A percentile compares a stretch with the other conserved stretches of the same genome.
These are phyloP conservation scores for Gadus chalcogrammus DNA, from an alignment of 2,113 vertebrate species.

Conservation along the genomic window DNA sequence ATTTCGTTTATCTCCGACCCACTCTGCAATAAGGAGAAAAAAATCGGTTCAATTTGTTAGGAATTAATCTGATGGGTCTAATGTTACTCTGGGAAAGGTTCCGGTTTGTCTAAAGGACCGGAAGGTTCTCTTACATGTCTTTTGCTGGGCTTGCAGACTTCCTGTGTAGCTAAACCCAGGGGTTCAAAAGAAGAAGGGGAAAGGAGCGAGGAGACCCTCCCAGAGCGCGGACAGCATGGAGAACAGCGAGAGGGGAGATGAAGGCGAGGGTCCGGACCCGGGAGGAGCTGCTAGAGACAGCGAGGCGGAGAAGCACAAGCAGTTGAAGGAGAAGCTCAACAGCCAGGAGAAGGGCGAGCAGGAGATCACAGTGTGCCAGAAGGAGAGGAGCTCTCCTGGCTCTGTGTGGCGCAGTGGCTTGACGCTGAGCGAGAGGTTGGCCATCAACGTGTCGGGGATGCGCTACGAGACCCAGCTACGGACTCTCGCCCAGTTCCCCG, in stretches of 20 bases:
- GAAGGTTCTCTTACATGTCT: too few species aligned
- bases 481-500: conserved; percentile 80
- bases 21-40: too few species aligned
- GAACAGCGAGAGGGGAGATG: not conserved
- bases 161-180: not conserved
- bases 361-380: conserved; percentile 54
- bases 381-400: conserved; percentile 56
- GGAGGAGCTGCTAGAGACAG: conserved; percentile 30
- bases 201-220: conserved; percentile 2
- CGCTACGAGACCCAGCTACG: conserved; percentile 82
- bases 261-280: not conserved
- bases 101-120: too few species aligned
- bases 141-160: too few species aligned
- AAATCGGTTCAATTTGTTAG: too few species aligned
- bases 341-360: conserved; percentile 62
- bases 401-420: conserved; percentile 60
- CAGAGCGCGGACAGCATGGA: not conserved
- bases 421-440: conserved; percentile 66
- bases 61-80: too few species aligned
- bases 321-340: conserved; percentile 62
- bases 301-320: conserved; percentile 45
- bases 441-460: conserved; percentile 82
- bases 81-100: too few species aligned
- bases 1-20: too few species aligned
- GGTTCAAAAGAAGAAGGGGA: not conserved